Evolutionary conservation across 2,797 vertebrate species (phyloP).

Genomic region (Gymnopithys bicolor): DNA sequence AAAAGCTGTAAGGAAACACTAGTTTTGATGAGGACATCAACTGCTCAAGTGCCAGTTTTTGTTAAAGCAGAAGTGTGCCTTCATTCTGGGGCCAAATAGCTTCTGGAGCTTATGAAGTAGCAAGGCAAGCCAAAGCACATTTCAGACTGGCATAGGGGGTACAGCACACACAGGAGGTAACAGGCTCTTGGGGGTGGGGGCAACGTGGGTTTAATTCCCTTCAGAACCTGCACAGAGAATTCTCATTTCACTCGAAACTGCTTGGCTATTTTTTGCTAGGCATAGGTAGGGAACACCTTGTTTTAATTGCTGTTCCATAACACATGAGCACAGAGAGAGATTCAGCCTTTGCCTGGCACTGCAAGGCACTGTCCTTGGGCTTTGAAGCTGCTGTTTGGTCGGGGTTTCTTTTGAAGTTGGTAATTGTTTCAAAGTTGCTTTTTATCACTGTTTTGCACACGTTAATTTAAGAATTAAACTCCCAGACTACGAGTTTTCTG

Average conservation of each 20-base stretch:
- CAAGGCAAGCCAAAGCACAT: neutral
- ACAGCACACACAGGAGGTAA: neutral
- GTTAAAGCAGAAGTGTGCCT: neutral
- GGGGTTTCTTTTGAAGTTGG: neutral
- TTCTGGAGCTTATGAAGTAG: neutral
- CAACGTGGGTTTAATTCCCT: neutral
- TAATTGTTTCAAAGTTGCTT: neutral
- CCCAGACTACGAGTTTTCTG: neutral
- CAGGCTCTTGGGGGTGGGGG: rapidly evolving
- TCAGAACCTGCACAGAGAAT: neutral
- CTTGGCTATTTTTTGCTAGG: neutral
- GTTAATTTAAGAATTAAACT: neutral
- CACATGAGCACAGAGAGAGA: neutral
- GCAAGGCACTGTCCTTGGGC: neutral
- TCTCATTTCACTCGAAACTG: neutral
- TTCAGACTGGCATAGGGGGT: neutral
- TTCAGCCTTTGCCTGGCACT: neutral
- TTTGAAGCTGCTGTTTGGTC: neutral
- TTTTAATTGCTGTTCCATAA: neutral
- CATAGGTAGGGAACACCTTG: neutral
- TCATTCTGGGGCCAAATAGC: neutral
- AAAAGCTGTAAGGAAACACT: neutral
- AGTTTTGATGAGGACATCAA: neutral
- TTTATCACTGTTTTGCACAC: neutral
- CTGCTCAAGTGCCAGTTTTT: neutral